Evolutionary conservation across 2,888 invertebrate species (phyloP).

Genomic region (Rhabditoides inermis): DNA sequence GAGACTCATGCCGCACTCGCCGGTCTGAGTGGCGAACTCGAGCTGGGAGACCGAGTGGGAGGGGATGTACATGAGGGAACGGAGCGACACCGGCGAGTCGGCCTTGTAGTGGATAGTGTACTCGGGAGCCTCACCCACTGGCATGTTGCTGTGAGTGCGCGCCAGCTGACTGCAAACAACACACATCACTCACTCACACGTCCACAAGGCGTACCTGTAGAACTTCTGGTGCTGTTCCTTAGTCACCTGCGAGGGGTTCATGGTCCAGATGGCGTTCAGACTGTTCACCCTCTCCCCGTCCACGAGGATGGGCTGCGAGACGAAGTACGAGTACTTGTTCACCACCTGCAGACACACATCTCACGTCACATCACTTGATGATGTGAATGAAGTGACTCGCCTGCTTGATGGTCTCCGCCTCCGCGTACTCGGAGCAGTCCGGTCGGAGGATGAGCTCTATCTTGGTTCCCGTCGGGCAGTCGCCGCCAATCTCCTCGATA

Average conservation of each 20-base stretch:
- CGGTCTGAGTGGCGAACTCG: slow-evolving; percentile 69
- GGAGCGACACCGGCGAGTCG: slow-evolving; percentile 81
- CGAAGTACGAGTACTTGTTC: slow-evolving; percentile 92
- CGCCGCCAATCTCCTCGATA: background rate
- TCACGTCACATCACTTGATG: background rate
- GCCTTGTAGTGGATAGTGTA: slow-evolving; percentile 82
- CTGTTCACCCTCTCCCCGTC: slow-evolving; percentile 82
- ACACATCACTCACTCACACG: background rate
- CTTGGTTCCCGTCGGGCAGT: slow-evolving; percentile 81
- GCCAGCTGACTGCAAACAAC: slow-evolving; percentile 16
- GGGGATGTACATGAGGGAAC: slow-evolving; percentile 83
- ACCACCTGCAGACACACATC: slow-evolving; percentile 64
- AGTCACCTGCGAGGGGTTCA: slow-evolving; percentile 78
- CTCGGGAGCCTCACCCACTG: slow-evolving; percentile 61
- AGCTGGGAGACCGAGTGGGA: slow-evolving; percentile 82
- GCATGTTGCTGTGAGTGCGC: slow-evolving; percentile 66
- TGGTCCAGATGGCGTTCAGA: slow-evolving; percentile 67
- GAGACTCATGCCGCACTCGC: slow-evolving; percentile 74
- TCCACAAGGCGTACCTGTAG: slow-evolving; percentile 65
- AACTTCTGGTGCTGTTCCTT: slow-evolving; percentile 82
- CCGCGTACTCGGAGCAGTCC: slow-evolving; percentile 81
- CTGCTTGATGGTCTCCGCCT: slow-evolving; percentile 74
- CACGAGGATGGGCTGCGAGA: slow-evolving; percentile 80
- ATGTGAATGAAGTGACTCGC: slow-evolving; percentile 16
- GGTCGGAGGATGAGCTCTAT: too few species aligned